Evolutionary conservation across 2,113 vertebrate species (phyloP).

Genomic region (Vicugna pacos): DNA sequence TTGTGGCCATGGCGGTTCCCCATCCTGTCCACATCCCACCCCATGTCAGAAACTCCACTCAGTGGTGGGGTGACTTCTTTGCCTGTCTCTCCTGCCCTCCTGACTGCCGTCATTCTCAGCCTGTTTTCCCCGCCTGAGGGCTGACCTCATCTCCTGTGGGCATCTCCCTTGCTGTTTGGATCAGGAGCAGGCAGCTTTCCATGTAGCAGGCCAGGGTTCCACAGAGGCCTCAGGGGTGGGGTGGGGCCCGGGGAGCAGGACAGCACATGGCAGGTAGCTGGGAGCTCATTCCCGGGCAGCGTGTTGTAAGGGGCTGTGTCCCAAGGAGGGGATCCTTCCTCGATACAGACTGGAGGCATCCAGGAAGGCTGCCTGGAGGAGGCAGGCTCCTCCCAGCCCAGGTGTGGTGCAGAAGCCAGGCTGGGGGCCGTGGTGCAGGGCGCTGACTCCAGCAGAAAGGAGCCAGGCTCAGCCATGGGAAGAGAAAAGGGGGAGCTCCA

Average conservation of each 20-base stretch:
- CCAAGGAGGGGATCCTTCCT: too few relatives aligned
- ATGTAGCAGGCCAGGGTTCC: neutral
- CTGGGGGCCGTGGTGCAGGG: neutral
- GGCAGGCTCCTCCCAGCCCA: neutral
- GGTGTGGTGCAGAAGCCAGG: neutral
- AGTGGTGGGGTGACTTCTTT: neutral
- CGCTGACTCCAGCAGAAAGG: neutral
- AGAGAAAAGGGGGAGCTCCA: neutral
- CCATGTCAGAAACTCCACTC: neutral
- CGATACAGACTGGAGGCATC: accelerated
- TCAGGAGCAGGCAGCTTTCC: neutral
- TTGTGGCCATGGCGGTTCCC: accelerated
- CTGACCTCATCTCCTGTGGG: too few relatives aligned
- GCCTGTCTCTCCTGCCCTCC: neutral
- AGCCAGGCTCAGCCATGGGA: neutral
- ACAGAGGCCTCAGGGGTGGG: accelerated
- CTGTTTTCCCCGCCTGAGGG: too few relatives aligned
- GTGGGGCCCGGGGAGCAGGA: neutral
- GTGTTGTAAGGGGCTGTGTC: neutral
- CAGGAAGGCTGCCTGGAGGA: neutral
- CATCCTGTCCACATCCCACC: neutral
- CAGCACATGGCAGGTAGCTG: neutral
- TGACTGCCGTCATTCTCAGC: accelerated
- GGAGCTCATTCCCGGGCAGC: neutral
- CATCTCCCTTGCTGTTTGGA: neutral